Evolutionary conservation across 2,888 invertebrate species (phyloP).

Genomic region (Pseudolycoriella hygida): DNA sequence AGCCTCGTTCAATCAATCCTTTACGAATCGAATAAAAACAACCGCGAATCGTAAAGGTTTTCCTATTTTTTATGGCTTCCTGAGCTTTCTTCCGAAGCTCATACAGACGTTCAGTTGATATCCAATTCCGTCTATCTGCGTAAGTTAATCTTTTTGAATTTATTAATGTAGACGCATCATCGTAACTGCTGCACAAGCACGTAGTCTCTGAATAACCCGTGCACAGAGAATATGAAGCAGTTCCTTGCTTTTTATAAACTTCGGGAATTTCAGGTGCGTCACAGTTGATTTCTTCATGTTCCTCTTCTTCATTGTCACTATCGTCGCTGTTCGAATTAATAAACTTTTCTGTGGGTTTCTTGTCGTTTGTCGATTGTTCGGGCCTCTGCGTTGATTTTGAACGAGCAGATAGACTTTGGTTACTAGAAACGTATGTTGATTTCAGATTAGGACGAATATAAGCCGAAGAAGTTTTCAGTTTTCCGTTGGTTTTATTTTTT

Average conservation of each 20-base stretch:
- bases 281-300: background rate
- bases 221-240: conserved; percentile 3
- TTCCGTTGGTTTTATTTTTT: no score
- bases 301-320: background rate
- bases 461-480: no score
- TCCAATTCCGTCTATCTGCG: conserved; percentile 29
- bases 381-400: no score
- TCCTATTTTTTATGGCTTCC: conserved; percentile 42
- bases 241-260: conserved; percentile 6
- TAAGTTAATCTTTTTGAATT: background rate
- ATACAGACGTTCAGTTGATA: conserved; percentile 44
- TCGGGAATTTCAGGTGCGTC: conserved; percentile 2
- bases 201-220: conserved; percentile 7
- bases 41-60: conserved; percentile 52
- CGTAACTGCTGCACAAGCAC: conserved; percentile 9
- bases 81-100: conserved; percentile 46
- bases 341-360: no score
- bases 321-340: background rate
- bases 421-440: no score
- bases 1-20: conserved; percentile 50
- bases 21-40: conserved; percentile 53
- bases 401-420: no score
- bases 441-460: no score
- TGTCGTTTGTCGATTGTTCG: no score
- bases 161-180: conserved; percentile 1